Percentiles rank a stretch among this genome's conserved stretches.
phyloP scores from a whole-genome alignment of 2,113 vertebrate genomes.

The Onychorhynchus coronatus region DNA sequence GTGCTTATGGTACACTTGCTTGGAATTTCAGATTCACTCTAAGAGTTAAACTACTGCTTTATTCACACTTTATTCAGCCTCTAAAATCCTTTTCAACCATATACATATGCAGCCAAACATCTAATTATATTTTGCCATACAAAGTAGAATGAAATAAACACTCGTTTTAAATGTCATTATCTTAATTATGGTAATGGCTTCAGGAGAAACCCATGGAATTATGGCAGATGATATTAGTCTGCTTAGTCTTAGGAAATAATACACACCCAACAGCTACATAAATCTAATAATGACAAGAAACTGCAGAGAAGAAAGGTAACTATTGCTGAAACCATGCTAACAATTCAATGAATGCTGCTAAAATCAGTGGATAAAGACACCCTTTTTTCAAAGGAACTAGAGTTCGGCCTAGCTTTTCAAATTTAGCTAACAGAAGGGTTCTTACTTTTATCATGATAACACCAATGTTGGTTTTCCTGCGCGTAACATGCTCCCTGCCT shows the following conservation, averaged over 20 bases:
- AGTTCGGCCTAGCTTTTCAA: background rate
- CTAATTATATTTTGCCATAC: slow-evolving; percentile 58
- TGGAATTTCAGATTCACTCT: background rate
- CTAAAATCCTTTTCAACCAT: slow-evolving; percentile 24
- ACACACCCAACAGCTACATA: slow-evolving; percentile 22
- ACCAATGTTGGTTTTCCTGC: background rate
- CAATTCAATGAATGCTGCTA: background rate
- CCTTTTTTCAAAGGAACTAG: background rate
- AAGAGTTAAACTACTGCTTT: slow-evolving; percentile 4
- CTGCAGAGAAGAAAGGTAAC: slow-evolving; percentile 6
- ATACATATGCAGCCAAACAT: slow-evolving; percentile 26
- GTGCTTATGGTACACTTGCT: background rate
- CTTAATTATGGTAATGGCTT: slow-evolving; percentile 69
- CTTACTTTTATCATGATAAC: background rate
- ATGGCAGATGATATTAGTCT: slow-evolving; percentile 51
- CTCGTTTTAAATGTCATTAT: slow-evolving; percentile 63
- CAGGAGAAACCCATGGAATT: slow-evolving; percentile 58
- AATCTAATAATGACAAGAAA: slow-evolving; percentile 20
- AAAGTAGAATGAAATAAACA: slow-evolving; percentile 59
- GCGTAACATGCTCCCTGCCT: background rate
- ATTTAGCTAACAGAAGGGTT: background rate
- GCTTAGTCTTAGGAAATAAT: slow-evolving; percentile 36
- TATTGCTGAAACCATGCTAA: background rate
- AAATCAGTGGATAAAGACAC: background rate
- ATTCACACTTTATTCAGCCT: background rate